These are phyloP conservation scores for Macroramphosus scolopax DNA, from an alignment of 2,797 vertebrate species.

Conservation along the genomic window DNA sequence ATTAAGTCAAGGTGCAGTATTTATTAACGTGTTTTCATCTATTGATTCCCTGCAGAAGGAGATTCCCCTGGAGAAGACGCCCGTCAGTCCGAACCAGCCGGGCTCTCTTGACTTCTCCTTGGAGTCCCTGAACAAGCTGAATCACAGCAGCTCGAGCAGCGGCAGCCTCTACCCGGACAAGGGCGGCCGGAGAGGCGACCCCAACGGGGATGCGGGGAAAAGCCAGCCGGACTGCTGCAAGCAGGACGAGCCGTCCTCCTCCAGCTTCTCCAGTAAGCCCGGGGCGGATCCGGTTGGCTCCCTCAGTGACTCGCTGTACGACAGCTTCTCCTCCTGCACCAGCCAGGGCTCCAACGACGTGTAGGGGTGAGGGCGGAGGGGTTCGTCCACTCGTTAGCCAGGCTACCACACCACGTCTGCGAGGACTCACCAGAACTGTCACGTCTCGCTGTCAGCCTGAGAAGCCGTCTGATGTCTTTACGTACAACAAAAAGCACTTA, in stretches of 20 bases:
- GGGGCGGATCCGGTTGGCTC: constrained; percentile 79
- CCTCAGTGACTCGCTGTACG: constrained; percentile 87
- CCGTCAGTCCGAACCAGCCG: constrained; percentile 63
- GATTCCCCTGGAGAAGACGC: constrained; percentile 76
- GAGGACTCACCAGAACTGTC: too few species aligned
- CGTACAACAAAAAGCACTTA: constrained; percentile 66
- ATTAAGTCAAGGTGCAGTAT: not conserved
- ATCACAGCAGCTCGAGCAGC: constrained; percentile 63
- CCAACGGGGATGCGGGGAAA: constrained; percentile 47
- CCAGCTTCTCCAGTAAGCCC: constrained; percentile 66
- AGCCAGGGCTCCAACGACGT: constrained; percentile 85
- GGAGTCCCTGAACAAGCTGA: constrained; percentile 86
- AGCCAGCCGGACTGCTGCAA: constrained; percentile 64
- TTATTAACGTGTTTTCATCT: not conserved
- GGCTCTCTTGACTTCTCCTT: constrained; percentile 78
- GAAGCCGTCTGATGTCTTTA: too few species aligned
- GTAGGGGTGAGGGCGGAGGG: constrained; percentile 50
- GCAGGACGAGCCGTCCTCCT: constrained; percentile 67
- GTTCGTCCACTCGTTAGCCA: too few species aligned
- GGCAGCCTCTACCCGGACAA: constrained; percentile 71
- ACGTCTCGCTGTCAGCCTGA: too few species aligned
- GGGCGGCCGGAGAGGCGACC: constrained; percentile 51
- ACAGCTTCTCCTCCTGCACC: constrained; percentile 89
- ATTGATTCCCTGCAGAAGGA: constrained; percentile 73
- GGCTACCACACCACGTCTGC: too few species aligned